Evolutionary conservation across 2,113 vertebrate species (phyloP), one percentile per base, ranked within the genome.

Genomic region (Micronisus gabar): DNA sequence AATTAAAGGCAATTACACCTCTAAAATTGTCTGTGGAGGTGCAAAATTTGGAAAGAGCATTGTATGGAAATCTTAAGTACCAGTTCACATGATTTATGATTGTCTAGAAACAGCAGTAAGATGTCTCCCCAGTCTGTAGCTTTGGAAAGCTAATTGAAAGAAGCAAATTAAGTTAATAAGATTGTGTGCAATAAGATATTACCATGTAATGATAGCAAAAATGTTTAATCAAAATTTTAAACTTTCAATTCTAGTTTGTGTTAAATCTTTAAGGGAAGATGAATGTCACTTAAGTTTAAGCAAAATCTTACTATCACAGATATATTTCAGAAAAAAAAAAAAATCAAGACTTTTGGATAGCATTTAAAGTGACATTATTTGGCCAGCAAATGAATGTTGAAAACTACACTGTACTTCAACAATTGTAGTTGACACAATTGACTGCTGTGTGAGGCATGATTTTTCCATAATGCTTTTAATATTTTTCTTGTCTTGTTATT

Each of bases 151-250:
- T 97, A 95, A 95, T 79, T 97, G 90, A 84, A 86, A 82, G 15
- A 88, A 95, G 59, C 66, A 88, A 96, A 96, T 96, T 86, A 93
- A 88, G 50, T 91, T 85, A 74, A 59, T 92, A 86, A 90, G 94
- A 94, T 93, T 94, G 45, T 80, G 79, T 86, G 40, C 55, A 96
- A n/a, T 90, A 83, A 75, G 43, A 17, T 67, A 85, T 90, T 95
- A 72, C 38, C 30, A 30, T 73, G 85, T 81, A 80, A 67, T 59
- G 14, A 58, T 67, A 87, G 22, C n/a, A 91, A 95, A 97, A 96
- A 90, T 53, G 4, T 79, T 96, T 92, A 85, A 71, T 70, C 71
- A 74, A 67, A 91, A 91, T 66, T 93, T 76, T 68, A 40, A 36
- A 30, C 86, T 88, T 94, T 80, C n/a, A 88, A 2, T 86, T 86